Percentiles rank a stretch among this genome's conserved stretches.
phyloP scores from a whole-genome alignment of 2,888 invertebrate species.

The Sinodicranocentrus sp. region DNA sequence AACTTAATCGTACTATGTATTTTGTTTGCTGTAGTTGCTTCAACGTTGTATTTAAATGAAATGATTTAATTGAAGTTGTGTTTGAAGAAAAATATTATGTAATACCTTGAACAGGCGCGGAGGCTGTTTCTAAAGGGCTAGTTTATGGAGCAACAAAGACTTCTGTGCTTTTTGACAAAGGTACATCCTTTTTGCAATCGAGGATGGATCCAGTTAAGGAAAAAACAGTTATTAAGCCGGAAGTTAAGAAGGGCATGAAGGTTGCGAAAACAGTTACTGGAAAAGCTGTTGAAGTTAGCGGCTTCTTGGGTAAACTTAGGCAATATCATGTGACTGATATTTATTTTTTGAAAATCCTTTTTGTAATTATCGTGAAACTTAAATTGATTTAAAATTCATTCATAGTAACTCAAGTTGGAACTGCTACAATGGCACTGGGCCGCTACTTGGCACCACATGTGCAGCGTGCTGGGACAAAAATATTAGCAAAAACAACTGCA shows the following conservation, averaged over 20 bases:
- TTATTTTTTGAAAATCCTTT: neutral
- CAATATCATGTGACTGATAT: neutral
- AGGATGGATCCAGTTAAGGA: conserved; percentile 80
- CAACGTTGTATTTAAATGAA: too few species aligned
- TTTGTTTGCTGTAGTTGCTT: too few species aligned
- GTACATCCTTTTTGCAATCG: conserved; percentile 83
- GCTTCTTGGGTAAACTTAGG: conserved; percentile 81
- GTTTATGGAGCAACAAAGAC: conserved; percentile 84
- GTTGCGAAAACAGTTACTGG: conserved; percentile 85
- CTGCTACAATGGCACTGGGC: conserved; percentile 84
- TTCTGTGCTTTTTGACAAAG: conserved; percentile 82
- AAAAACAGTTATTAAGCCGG: conserved; percentile 80
- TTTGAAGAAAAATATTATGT: neutral
- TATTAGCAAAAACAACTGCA: conserved; percentile 82
- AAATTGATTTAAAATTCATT: neutral
- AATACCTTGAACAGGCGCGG: conserved; percentile 81
- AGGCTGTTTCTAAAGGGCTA: conserved; percentile 84
- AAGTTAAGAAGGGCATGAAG: conserved; percentile 82
- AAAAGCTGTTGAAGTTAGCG: conserved; percentile 85
- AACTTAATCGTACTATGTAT: too few species aligned
- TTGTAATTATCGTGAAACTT: neutral
- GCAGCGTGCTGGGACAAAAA: conserved; percentile 82
- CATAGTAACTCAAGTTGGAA: conserved; percentile 82
- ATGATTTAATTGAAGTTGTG: too few species aligned
- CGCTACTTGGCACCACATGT: conserved; percentile 85